Conservation (phyloP, 64 coral and sea anemone species). For the Stichodactyla mertensii region DNA sequence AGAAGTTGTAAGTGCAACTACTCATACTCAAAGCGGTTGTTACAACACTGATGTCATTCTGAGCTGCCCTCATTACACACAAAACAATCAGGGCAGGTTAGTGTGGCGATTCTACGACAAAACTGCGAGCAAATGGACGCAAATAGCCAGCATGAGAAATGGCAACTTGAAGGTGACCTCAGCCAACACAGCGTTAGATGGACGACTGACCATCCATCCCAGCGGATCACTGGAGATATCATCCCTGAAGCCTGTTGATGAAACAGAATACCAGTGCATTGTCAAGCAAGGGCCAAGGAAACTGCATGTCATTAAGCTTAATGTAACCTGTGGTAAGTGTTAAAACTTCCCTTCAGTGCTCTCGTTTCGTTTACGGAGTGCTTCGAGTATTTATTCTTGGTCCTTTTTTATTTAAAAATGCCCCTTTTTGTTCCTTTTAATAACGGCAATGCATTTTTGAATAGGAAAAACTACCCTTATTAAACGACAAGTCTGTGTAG, state of each 20-base stretch:
- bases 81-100: background rate
- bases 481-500: background rate
- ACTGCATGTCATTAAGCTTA: background rate
- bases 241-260: constrained; percentile 2
- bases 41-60: background rate
- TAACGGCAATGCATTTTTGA: background rate
- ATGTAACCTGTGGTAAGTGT: background rate
- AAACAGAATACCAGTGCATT: background rate
- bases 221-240: constrained; percentile 1
- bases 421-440: background rate
- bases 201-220: background rate
- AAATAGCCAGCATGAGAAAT: background rate
- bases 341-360: no score
- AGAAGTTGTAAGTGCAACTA: background rate
- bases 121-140: background rate
- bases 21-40: background rate
- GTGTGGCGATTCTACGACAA: background rate
- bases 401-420: background rate
- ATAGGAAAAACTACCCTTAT: background rate
- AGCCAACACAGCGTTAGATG: background rate
- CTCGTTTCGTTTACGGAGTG: background rate
- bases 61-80: background rate
- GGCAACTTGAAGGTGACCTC: background rate
- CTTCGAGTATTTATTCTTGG: background rate
- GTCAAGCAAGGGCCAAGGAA: background rate